A percentile compares a stretch with the other conserved stretches of the same genome.
Conservation (phyloP, 2,113 vertebrate genomes). For the Oxyura jamaicensis region DNA sequence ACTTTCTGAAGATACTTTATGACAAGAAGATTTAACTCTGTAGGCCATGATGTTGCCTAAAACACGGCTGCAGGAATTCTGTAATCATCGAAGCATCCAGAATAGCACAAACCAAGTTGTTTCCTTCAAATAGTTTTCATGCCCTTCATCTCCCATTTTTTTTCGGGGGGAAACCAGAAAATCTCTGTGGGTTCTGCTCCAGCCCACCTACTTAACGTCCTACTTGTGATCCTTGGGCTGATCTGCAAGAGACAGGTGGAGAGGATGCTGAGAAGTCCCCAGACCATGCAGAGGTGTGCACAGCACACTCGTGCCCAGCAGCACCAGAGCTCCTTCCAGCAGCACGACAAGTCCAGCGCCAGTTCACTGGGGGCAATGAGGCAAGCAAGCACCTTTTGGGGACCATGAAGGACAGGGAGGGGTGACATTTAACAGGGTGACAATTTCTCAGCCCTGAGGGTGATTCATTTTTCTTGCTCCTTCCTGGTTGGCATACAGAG, state of each 20-base stretch:
- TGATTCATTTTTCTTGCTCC: neutral
- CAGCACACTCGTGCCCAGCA: neutral
- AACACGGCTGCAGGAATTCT: neutral
- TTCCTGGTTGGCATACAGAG: slow-evolving; percentile 54
- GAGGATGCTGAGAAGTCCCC: neutral
- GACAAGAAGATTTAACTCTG: neutral
- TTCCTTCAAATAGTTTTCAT: neutral
- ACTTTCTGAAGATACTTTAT: neutral
- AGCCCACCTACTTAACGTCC: neutral
- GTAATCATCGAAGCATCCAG: neutral
- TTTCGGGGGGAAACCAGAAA: neutral
- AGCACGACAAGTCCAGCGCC: accelerated
- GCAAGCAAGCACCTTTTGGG: neutral
- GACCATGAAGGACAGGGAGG: neutral
- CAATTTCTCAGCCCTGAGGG: neutral
- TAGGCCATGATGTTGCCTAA: neutral
- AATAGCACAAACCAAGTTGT: neutral
- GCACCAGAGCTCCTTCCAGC: neutral
- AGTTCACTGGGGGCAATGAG: neutral
- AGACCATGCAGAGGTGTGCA: accelerated
- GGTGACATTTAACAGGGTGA: neutral
- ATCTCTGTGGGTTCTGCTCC: neutral
- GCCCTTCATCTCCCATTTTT: neutral
- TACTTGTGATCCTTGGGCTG: neutral
- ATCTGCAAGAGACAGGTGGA: neutral